These are phyloP conservation scores for Holcopasites calliopsidis DNA, from an alignment of 1,140 invertebrate species.

Conservation along the genomic window DNA sequence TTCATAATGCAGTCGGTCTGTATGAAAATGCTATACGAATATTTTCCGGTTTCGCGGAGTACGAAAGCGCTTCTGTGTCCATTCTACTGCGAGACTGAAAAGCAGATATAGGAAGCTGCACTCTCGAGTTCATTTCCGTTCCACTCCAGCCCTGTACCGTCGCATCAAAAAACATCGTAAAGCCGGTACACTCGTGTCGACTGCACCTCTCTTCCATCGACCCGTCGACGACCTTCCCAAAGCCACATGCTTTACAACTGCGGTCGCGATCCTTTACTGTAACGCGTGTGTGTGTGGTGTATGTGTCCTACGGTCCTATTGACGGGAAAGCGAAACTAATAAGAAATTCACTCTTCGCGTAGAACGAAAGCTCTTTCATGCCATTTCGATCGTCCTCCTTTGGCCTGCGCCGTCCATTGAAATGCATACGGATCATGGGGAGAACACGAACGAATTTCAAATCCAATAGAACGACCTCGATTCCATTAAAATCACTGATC, in stretches of 20 bases:
- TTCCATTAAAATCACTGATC: conserved; percentile 42
- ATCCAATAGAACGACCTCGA: conserved; percentile 32
- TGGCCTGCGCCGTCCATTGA: conserved; percentile 4
- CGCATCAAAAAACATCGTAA: conserved; percentile 69
- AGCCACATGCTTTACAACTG: conserved; percentile 2
- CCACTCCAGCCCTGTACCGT: conserved; percentile 48
- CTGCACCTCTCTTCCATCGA: conserved; percentile 15
- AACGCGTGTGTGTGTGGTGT: conserved; percentile 23
- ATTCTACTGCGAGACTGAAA: conserved; percentile 59
- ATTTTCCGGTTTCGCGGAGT: conserved; percentile 48
- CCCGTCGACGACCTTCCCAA: neutral
- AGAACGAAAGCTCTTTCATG: neutral
- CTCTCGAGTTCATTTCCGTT: conserved; percentile 65
- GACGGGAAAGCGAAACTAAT: conserved; percentile 5
- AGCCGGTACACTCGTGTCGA: conserved; percentile 46
- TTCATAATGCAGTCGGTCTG: conserved; percentile 50
- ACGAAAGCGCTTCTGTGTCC: conserved; percentile 54
- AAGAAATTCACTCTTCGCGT: too few relatives aligned
- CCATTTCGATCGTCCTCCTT: conserved; percentile 21
- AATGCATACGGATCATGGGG: conserved; percentile 6
- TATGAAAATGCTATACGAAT: conserved; percentile 54
- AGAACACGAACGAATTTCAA: conserved; percentile 31
- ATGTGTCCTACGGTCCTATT: neutral
- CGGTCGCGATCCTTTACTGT: conserved; percentile 33
- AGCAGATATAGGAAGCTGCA: conserved; percentile 62